Conservation (phyloP, 2,797 vertebrate genomes). For the Salarias fasciatus region DNA sequence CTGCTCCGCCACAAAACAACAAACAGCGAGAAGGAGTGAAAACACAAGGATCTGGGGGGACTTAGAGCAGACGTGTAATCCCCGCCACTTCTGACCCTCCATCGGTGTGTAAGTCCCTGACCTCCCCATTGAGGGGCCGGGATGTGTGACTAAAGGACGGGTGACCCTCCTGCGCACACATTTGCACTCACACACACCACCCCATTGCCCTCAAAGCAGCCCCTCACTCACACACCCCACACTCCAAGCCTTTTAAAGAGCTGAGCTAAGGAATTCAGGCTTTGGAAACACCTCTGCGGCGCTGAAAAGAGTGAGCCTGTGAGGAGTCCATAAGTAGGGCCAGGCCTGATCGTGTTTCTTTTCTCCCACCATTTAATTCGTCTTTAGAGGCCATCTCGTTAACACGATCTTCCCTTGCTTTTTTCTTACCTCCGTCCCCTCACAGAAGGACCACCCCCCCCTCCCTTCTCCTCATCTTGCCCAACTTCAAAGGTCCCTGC, state of each 20-base stretch:
- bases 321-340: constrained; percentile 84
- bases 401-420: constrained; percentile 84
- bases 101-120: constrained; percentile 84
- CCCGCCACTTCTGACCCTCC: constrained; percentile 87
- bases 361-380: constrained; percentile 86
- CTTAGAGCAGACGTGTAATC: constrained; percentile 87
- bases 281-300: constrained; percentile 76
- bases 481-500: constrained; percentile 82
- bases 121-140: constrained; percentile 77
- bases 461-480: constrained; percentile 51
- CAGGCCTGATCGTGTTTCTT: constrained; percentile 82
- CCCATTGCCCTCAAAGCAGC: constrained; percentile 50
- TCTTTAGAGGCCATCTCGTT: constrained; percentile 87
- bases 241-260: constrained; percentile 80
- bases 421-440: constrained; percentile 58
- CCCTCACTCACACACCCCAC: constrained; percentile 67
- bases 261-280: constrained; percentile 82
- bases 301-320: constrained; percentile 77
- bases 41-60: constrained; percentile 82
- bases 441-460: constrained; percentile 30
- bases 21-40: constrained; percentile 84
- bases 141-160: constrained; percentile 82
- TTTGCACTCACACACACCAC: constrained; percentile 56
- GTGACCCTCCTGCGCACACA: constrained; percentile 73
- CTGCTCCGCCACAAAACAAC: constrained; percentile 84